Base-by-base conservation (phyloP, 2,888 invertebrate genomes). In the Stegana nigrithorax region DNA sequence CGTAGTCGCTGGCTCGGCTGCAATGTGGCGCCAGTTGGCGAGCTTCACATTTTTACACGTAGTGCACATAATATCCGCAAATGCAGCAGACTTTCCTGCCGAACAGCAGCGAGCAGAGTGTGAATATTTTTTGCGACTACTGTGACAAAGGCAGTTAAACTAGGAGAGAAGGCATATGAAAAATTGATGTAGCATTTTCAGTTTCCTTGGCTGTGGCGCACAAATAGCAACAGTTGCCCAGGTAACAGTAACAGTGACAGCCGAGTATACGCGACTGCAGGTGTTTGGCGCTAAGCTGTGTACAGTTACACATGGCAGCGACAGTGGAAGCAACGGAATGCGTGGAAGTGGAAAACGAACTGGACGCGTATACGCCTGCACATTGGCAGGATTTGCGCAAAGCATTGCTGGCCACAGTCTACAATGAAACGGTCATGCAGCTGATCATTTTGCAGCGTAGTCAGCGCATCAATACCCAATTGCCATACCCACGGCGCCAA, bases 361-460 rank as follows among this genome's bases (percentile, higher is more conserved):
- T 36, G 14, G 39, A 27, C 14, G 27, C n/a, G 6, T 14, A 42
- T 39, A 27, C 26, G 5, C 5, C 45, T 0, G 45, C 58, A 7
- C 57, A 67, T 7, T 32, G 61, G 14, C 44, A 60, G 0, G 65
- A 65, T 5, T 61, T 73, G 53, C 68, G 68, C 12, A 64, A 66
- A n/a, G 29, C 72, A 25, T 67, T 80, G 25, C 56, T 80, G 55
- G 70, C 73, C 25, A 62, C 68, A 4, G 68, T 68, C 6, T 81
- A 69, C 21, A 73, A 69, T 56, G 67, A 75, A 14, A 68, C 73
- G 0, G 60, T 68, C 21, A 73, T 70, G 29, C 67, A 78, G 57
- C 65, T 82, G 26, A 47, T 64, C 6, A 65, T 82, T 32, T 75
- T 70, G 62, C 81, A 82, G 62, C 74, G 78, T 3, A 70, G 72